A percentile compares a stretch with the other conserved stretches of the same genome.
Evolutionary conservation across 2,797 vertebrate genomes (phyloP).

Genomic region (Paramormyrops hopkinsi): DNA sequence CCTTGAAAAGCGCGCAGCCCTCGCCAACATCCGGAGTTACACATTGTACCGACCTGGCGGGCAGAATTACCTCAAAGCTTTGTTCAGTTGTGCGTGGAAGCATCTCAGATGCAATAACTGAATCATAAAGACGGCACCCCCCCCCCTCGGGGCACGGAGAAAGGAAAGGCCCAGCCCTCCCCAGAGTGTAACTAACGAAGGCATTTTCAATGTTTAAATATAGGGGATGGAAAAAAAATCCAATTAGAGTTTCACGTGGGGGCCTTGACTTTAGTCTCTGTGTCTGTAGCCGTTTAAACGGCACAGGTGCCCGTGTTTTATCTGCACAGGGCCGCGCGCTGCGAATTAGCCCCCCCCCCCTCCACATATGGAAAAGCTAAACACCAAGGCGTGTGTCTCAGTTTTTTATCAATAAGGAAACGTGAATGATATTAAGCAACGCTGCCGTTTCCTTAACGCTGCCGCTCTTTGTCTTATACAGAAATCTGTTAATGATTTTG

Average conservation of each 20-base stretch:
- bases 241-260: constrained; percentile 16
- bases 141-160: constrained; percentile 8
- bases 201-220: constrained; percentile 8
- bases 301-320: constrained; percentile 17
- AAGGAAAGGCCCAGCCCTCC: constrained; percentile 14
- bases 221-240: neutral
- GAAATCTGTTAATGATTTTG: constrained; percentile 23
- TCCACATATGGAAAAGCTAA: constrained; percentile 23
- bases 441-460: constrained; percentile 11
- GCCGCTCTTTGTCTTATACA: constrained; percentile 9
- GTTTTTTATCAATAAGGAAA: constrained; percentile 22
- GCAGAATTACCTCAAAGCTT: constrained; percentile 35
- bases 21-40: constrained; percentile 33
- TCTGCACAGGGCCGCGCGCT: neutral
- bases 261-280: neutral
- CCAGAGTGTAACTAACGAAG: neutral
- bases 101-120: constrained; percentile 36
- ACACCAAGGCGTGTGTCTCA: constrained; percentile 1
- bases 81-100: constrained; percentile 44
- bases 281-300: constrained; percentile 1
- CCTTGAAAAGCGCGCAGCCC: constrained; percentile 35
- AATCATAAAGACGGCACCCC: constrained; percentile 19
- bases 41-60: constrained; percentile 32
- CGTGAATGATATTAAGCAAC: constrained; percentile 12
- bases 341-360: neutral